Evolutionary conservation across 2,113 vertebrate genomes (phyloP).

Genomic region (Centropristis striata): DNA sequence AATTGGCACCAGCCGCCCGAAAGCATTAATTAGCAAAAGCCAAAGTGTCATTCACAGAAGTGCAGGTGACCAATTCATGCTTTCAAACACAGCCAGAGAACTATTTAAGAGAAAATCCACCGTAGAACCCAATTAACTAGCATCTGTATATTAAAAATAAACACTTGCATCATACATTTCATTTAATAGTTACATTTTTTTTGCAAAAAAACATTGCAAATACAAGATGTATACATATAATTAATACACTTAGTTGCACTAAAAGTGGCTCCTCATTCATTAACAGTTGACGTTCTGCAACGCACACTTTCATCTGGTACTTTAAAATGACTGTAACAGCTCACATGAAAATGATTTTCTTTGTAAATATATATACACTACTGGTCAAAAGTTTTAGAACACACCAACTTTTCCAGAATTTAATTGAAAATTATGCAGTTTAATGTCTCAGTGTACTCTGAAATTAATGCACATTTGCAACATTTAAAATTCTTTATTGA

Average conservation of each 20-base stretch:
- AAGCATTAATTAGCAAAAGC: conserved; percentile 54
- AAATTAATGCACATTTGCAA: too few relatives aligned
- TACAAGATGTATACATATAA: too few relatives aligned
- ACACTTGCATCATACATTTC: not conserved
- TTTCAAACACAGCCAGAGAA: conserved; percentile 6
- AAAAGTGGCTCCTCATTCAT: not conserved
- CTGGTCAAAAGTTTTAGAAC: too few relatives aligned
- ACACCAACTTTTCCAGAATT: too few relatives aligned
- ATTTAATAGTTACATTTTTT: not conserved
- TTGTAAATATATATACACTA: too few relatives aligned
- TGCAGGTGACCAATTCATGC: conserved; percentile 34
- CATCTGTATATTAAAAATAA: not conserved
- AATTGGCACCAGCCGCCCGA: conserved; percentile 37
- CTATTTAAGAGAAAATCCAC: conserved; percentile 13
- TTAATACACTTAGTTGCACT: not conserved
- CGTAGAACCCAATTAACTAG: not conserved
- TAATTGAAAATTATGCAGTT: too few relatives aligned
- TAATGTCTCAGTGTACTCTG: too few relatives aligned
- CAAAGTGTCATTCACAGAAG: conserved; percentile 49
- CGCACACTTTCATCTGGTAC: too few relatives aligned
- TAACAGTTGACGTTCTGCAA: not conserved
- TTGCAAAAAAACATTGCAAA: not conserved
- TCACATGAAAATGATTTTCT: not conserved
- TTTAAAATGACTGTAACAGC: not conserved
- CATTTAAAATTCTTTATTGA: too few relatives aligned